Evolutionary conservation across 2,888 invertebrate species (phyloP).

Genomic region (Nomada hirtipes): DNA sequence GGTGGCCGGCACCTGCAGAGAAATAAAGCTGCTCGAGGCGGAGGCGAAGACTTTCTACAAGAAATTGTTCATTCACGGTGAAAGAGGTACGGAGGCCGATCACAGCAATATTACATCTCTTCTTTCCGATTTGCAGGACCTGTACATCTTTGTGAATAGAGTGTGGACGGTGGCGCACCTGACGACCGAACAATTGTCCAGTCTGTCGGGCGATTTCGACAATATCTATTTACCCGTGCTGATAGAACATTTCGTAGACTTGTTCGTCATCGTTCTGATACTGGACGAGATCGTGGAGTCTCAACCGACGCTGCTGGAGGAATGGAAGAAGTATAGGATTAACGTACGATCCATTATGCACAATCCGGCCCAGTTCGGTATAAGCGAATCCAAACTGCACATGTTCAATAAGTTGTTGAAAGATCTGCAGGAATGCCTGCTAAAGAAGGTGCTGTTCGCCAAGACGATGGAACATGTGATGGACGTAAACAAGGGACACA

Average conservation of each 20-base stretch:
- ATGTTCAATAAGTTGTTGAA: slow-evolving; percentile 90
- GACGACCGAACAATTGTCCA: slow-evolving; percentile 77
- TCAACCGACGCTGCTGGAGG: slow-evolving; percentile 87
- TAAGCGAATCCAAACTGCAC: slow-evolving; percentile 87
- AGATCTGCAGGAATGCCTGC: slow-evolving; percentile 88
- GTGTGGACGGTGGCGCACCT: slow-evolving; percentile 76
- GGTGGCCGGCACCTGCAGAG: slow-evolving; percentile 91
- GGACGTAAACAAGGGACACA: slow-evolving; percentile 85
- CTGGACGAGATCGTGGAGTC: slow-evolving; percentile 89
- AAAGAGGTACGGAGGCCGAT: slow-evolving; percentile 83
- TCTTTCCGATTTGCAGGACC: slow-evolving; percentile 79
- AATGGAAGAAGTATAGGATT: slow-evolving; percentile 92
- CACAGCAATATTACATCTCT: slow-evolving; percentile 74
- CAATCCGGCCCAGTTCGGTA: slow-evolving; percentile 87
- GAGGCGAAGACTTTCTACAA: slow-evolving; percentile 88
- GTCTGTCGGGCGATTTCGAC: slow-evolving; percentile 73
- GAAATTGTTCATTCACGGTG: slow-evolving; percentile 82
- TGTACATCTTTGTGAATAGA: slow-evolving; percentile 77
- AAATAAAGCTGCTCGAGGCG: slow-evolving; percentile 88
- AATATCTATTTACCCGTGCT: slow-evolving; percentile 82
- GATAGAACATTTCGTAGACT: slow-evolving; percentile 87
- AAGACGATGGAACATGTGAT: slow-evolving; percentile 84
- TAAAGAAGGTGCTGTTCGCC: slow-evolving; percentile 86
- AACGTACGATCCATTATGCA: slow-evolving; percentile 89
- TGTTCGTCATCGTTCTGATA: slow-evolving; percentile 88